Percentiles rank a stretch among this genome's conserved stretches.
Conservation (phyloP, 2,888 invertebrate genomes). For the Gibbula magus region DNA sequence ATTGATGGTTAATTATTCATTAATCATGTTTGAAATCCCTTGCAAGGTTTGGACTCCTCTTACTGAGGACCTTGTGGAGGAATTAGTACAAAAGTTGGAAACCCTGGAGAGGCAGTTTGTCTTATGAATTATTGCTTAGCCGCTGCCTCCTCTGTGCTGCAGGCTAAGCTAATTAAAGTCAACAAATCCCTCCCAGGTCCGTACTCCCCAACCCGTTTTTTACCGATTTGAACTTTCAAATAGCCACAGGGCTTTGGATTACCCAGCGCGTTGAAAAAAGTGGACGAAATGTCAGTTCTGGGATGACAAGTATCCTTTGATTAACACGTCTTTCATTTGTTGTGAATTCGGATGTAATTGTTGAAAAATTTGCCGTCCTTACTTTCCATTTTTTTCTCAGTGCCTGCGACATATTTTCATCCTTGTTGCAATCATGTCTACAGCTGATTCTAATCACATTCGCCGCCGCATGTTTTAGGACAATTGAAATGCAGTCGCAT, state of each 20-base stretch:
- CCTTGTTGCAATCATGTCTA: neutral
- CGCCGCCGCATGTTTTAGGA: neutral
- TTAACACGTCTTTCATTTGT: conserved; percentile 6
- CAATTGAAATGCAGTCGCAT: neutral
- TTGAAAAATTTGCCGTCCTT: neutral
- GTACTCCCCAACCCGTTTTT: neutral
- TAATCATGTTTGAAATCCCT: conserved; percentile 17
- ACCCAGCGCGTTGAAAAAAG: neutral
- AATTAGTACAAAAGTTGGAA: conserved; percentile 8
- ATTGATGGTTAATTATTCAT: conserved; percentile 22
- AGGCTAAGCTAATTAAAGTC: conserved; percentile 12
- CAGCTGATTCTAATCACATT: neutral
- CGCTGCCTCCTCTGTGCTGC: neutral
- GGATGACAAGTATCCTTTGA: conserved; percentile 1
- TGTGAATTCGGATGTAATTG: conserved; percentile 4
- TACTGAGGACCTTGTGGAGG: conserved; percentile 1
- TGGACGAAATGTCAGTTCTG: neutral
- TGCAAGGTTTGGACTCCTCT: neutral
- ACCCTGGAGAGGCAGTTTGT: conserved; percentile 14
- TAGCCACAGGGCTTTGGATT: neutral
- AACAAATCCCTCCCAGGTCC: conserved; percentile 9
- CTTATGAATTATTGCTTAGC: conserved; percentile 8
- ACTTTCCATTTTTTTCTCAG: neutral
- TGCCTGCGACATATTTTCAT: neutral
- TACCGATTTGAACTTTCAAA: neutral